A percentile compares a stretch with the other conserved stretches of the same genome.
Evolutionary conservation across 2,113 vertebrate genomes (phyloP).

Genomic region (Sisor rabdophorus): DNA sequence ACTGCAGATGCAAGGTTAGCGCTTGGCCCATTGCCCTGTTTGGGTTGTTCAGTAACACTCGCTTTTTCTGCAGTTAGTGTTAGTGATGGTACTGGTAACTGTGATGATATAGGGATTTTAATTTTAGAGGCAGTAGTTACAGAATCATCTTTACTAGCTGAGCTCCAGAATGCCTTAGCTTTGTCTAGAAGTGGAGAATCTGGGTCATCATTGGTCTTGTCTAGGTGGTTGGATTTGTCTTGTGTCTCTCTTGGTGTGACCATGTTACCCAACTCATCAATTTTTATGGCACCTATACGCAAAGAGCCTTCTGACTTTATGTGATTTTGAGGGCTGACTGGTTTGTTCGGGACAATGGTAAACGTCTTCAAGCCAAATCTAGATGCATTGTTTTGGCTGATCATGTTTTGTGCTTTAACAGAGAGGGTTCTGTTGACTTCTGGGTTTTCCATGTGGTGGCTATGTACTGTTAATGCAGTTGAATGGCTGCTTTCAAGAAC

Average conservation of each 20-base stretch:
- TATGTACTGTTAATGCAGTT: neutral
- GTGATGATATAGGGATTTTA: conserved; percentile 44
- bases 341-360: conserved; percentile 85
- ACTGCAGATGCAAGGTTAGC: conserved; percentile 39
- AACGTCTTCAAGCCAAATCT: conserved; percentile 87
- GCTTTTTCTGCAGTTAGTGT: conserved; percentile 39
- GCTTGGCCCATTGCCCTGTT: conserved; percentile 37
- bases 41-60: conserved; percentile 26
- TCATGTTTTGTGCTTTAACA: conserved; percentile 59
- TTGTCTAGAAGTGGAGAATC: conserved; percentile 66
- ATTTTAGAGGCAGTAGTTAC: conserved; percentile 31
- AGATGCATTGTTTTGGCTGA: conserved; percentile 64
- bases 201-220: conserved; percentile 39
- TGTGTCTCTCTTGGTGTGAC: conserved; percentile 55
- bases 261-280: conserved; percentile 91
- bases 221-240: neutral
- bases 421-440: conserved; percentile 42
- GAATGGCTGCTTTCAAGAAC: neutral
- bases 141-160: conserved; percentile 64
- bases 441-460: conserved; percentile 2
- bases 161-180: conserved; percentile 83
- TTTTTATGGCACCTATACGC: conserved; percentile 81
- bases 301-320: conserved; percentile 59
- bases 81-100: conserved; percentile 37
- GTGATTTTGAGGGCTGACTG: conserved; percentile 61